phyloP scores from a whole-genome alignment of 2,797 vertebrate genomes.

The Eupleurogrammus muticus region DNA sequence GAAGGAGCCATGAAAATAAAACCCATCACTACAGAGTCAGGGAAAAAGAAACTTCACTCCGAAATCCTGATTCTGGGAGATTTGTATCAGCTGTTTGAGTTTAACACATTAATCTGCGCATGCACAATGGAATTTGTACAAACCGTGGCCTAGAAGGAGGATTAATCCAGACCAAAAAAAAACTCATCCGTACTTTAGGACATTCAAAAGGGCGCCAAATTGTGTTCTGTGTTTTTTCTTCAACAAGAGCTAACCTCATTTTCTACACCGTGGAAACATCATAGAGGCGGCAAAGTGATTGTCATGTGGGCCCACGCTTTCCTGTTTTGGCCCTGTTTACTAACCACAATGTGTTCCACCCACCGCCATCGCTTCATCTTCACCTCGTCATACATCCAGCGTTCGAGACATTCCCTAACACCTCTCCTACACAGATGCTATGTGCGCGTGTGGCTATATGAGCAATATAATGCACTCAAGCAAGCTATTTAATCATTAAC shows the following conservation, averaged over 20 bases:
- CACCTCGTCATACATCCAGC: slow-evolving; percentile 53
- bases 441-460: slow-evolving; percentile 32
- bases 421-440: slow-evolving; percentile 53
- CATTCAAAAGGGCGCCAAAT: slow-evolving; percentile 15
- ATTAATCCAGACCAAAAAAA: slow-evolving; percentile 5
- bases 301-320: slow-evolving; percentile 74
- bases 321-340: slow-evolving; percentile 77
- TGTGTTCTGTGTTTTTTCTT: slow-evolving; percentile 56
- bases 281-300: slow-evolving; percentile 50
- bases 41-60: background rate
- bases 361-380: slow-evolving; percentile 64
- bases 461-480: slow-evolving; percentile 39
- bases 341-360: slow-evolving; percentile 75
- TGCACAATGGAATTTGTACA: background rate
- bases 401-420: slow-evolving; percentile 53
- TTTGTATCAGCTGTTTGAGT: slow-evolving; percentile 30
- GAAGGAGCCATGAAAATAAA: slow-evolving; percentile 8
- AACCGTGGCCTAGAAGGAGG: background rate
- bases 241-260: slow-evolving; percentile 36
- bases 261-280: slow-evolving; percentile 45
- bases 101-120: slow-evolving; percentile 10
- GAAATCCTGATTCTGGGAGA: slow-evolving; percentile 15
- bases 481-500: slow-evolving; percentile 36
- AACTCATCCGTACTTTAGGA: slow-evolving; percentile 3
- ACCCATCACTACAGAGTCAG: slow-evolving; percentile 24